phyloP scores from a whole-genome alignment of 2,888 invertebrate genomes.

The Hemicrepidius hirtus region DNA sequence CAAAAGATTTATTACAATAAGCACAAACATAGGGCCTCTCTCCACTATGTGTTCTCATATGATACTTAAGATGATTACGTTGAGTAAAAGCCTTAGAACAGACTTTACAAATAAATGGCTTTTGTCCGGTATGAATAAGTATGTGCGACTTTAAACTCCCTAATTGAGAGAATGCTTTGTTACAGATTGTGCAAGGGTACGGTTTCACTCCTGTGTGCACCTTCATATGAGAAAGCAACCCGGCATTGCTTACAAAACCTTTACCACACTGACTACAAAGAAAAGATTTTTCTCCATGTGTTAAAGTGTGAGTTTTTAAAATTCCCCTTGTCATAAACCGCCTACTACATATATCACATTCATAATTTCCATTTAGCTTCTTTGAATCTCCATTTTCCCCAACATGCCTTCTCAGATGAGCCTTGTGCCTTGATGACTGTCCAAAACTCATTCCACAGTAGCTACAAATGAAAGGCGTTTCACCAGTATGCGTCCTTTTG shows the following conservation, averaged over 20 bases:
- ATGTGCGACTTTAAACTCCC: slow-evolving; percentile 59
- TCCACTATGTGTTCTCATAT: slow-evolving; percentile 62
- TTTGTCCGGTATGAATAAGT: slow-evolving; percentile 68
- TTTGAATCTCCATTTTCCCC: slow-evolving; percentile 1
- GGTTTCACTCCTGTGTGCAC: slow-evolving; percentile 61
- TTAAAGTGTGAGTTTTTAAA: slow-evolving; percentile 51
- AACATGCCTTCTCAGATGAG: slow-evolving; percentile 22
- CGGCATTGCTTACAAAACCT: slow-evolving; percentile 56
- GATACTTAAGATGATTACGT: slow-evolving; percentile 62
- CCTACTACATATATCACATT: slow-evolving; percentile 46
- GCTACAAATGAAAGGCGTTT: slow-evolving; percentile 61
- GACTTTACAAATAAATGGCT: slow-evolving; percentile 68
- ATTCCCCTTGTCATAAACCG: slow-evolving; percentile 45
- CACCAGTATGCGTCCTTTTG: slow-evolving; percentile 67
- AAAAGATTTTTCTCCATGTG: slow-evolving; percentile 55
- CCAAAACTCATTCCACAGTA: slow-evolving; percentile 44
- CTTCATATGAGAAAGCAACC: slow-evolving; percentile 59
- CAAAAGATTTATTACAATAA: slow-evolving; percentile 63
- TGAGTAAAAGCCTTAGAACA: slow-evolving; percentile 67
- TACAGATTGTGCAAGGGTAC: slow-evolving; percentile 61
- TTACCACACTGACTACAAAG: slow-evolving; percentile 59
- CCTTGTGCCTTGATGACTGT: slow-evolving; percentile 24
- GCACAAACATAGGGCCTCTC: slow-evolving; percentile 60
- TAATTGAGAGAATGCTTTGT: slow-evolving; percentile 62
- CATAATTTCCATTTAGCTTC: slow-evolving; percentile 14